Evolutionary conservation across 1,140 invertebrate genomes (phyloP).

Genomic region (Euura saliciscinereae): DNA sequence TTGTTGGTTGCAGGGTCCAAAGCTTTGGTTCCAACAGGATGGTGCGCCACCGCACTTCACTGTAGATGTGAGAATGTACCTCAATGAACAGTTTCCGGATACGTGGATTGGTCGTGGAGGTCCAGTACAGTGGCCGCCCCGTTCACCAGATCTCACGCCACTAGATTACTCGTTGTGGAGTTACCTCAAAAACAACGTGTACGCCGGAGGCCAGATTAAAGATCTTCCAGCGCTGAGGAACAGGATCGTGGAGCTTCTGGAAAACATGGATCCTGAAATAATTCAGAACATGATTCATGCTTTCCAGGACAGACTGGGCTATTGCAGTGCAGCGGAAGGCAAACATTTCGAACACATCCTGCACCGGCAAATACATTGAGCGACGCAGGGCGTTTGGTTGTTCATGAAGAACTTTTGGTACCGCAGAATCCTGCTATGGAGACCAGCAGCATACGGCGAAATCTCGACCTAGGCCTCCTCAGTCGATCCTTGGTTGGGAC

Average conservation of each 20-base stretch:
- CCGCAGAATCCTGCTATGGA: too few relatives aligned
- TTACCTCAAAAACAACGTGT: constrained; percentile 46
- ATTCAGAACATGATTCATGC: constrained; percentile 17
- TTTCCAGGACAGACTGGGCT: constrained; percentile 16
- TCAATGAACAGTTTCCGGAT: constrained; percentile 45
- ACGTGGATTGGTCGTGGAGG: constrained; percentile 57
- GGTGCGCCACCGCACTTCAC: constrained; percentile 48
- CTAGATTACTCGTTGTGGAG: constrained; percentile 55
- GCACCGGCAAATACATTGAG: too few relatives aligned
- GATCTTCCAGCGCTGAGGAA: constrained; percentile 21
- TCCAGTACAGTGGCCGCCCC: too few relatives aligned
- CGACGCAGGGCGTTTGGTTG: too few relatives aligned
- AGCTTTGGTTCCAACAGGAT: constrained; percentile 50
- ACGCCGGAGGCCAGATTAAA: constrained; percentile 24
- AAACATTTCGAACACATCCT: constrained; percentile 18
- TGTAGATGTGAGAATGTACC: constrained; percentile 34
- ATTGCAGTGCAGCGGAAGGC: constrained; percentile 18
- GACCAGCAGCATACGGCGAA: too few relatives aligned
- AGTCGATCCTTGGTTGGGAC: too few relatives aligned
- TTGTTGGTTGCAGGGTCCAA: background rate
- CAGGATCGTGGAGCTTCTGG: constrained; percentile 19
- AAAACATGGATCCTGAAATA: constrained; percentile 17
- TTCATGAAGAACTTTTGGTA: too few relatives aligned
- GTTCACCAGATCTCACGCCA: constrained; percentile 51
- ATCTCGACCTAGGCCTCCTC: too few relatives aligned